Base-by-base conservation (phyloP, 2,113 vertebrate genomes). In the Polypterus bichir region DNA sequence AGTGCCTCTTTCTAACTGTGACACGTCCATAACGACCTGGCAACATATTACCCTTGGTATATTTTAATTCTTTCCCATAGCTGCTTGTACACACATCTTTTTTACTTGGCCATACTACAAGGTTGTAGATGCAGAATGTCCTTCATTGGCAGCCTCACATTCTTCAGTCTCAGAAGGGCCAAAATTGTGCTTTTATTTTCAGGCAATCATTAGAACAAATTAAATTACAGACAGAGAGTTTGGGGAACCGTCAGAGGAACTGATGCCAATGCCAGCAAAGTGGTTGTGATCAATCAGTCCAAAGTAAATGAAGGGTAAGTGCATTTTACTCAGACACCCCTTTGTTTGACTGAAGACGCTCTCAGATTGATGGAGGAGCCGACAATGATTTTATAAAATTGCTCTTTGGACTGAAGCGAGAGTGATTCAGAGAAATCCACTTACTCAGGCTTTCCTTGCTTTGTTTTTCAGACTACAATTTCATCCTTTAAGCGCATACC, bases 271-370 rank as follows among this genome's bases (percentile, higher is more conserved):
- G 56, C n/a, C 56, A 44, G 56, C 56, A 3, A 57, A 57, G 27
- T 57, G 56, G 56, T 44, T 57, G 56, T 7, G 27, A 44, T 57
- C 11, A 56, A 56, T 56, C 56, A 44, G n/a, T 6, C 56, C 56
- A 57, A 57, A 27, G 27, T 57, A 57, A 57, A 57, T 57, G 56
- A 57, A 44, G 27, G 56, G 27, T 44, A 57, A 57, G 56, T 44
- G 27, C 10, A 57, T 57, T 57, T 27, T 45, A 57, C 56, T 9
- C 56, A 57, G 56, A 57, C 9, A 9, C 56, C 56, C 56, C 9
- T 57, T 45, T 7, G 11, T 57, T 57, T 57, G 56, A 57, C 56
- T 44, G 27, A 57, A 57, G 56, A 57, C 46, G 56, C 11, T 45
- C 56, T 57, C 9, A 57, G 56, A 57, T 44, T 57, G 56, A 57